Evolutionary conservation across 1,140 invertebrate species (phyloP).

Genomic region (Polypedilum pembai): DNA sequence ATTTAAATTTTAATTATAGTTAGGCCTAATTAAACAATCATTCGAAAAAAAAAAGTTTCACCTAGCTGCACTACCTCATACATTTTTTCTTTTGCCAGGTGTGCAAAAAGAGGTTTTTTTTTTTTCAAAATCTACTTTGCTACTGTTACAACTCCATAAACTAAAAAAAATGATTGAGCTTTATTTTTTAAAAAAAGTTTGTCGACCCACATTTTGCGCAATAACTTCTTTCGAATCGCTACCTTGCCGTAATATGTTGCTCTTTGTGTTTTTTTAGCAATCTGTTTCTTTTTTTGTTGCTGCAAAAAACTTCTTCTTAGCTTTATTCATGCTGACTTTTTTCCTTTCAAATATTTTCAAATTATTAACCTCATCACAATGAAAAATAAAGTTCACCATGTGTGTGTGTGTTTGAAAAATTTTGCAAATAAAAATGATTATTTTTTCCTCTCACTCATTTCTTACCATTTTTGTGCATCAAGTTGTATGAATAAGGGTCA

Average conservation of each 20-base stretch:
- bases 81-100: background rate
- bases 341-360: background rate
- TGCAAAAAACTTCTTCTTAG: background rate
- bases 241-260: background rate
- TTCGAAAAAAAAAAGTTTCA: background rate
- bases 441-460: too few species aligned
- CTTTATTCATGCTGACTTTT: background rate
- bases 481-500: too few species aligned
- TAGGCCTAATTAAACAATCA: constrained; percentile 1
- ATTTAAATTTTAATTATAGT: background rate
- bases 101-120: too few species aligned
- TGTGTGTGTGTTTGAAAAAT: too few species aligned
- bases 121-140: too few species aligned
- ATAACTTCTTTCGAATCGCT: background rate
- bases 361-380: background rate
- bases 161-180: background rate
- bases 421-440: too few species aligned
- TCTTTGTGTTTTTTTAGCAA: background rate
- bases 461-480: too few species aligned
- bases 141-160: too few species aligned
- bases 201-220: background rate
- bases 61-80: background rate
- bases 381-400: background rate
- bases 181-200: background rate
- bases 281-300: background rate